Percentiles rank a stretch among this genome's conserved stretches.
phyloP scores from a whole-genome alignment of 1,140 invertebrate genomes.

The Helicorthomorpha holstii region DNA sequence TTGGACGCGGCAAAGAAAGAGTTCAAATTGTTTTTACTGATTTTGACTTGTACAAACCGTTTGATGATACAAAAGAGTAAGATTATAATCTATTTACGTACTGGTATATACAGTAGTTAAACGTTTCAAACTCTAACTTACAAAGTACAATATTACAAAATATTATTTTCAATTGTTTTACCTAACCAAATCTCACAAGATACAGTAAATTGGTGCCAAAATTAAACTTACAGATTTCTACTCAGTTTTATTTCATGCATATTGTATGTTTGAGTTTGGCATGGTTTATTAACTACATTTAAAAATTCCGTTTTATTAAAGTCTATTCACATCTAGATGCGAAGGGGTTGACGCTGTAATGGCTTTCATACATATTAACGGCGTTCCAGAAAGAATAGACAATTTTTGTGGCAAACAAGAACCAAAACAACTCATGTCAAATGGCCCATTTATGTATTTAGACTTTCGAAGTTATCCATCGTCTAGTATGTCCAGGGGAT shows the following conservation, averaged over 20 bases:
- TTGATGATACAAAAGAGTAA: slow-evolving; percentile 41
- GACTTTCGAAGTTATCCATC: slow-evolving; percentile 58
- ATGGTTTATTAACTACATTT: no score
- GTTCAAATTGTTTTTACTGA: slow-evolving; percentile 51
- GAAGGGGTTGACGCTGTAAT: slow-evolving; percentile 53
- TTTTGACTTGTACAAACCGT: slow-evolving; percentile 41
- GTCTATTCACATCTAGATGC: slow-evolving; percentile 62
- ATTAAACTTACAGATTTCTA: neutral
- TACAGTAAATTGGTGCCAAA: no score
- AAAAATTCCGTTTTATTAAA: no score
- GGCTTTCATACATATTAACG: slow-evolving; percentile 58
- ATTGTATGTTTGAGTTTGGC: neutral
- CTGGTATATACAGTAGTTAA: no score
- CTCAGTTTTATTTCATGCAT: neutral
- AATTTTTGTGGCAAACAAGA: slow-evolving; percentile 59
- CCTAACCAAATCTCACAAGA: no score
- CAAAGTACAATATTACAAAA: no score
- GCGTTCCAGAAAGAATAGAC: slow-evolving; percentile 58
- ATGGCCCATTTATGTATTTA: slow-evolving; percentile 56
- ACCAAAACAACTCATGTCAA: slow-evolving; percentile 75
- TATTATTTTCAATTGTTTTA: no score
- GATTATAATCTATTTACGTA: slow-evolving; percentile 15
- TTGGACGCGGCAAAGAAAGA: slow-evolving; percentile 58
- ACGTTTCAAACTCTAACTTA: no score
- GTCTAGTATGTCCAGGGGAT: no score